These are phyloP conservation scores for Drosophila bocqueti DNA, from an alignment of 1,140 invertebrate species.

Conservation along the genomic window DNA sequence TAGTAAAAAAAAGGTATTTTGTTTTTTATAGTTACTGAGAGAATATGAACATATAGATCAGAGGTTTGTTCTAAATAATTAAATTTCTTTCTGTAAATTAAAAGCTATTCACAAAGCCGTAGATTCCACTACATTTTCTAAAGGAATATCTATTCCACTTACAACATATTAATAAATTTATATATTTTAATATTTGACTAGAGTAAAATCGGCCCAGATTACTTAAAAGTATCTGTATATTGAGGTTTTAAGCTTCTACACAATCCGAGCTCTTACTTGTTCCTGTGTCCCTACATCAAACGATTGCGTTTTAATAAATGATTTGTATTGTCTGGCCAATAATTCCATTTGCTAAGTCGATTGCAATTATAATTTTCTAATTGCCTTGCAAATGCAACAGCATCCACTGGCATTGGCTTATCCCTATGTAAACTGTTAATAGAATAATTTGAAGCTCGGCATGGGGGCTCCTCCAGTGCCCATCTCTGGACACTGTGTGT, in stretches of 20 bases:
- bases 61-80: background rate
- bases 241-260: background rate
- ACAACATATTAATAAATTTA: background rate
- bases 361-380: constrained; percentile 13
- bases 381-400: constrained; percentile 4
- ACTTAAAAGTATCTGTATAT: background rate
- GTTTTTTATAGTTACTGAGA: background rate
- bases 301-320: background rate
- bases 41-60: background rate
- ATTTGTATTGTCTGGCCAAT: constrained; percentile 7
- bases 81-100: background rate
- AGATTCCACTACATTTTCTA: too few relatives aligned
- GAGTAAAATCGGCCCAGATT: background rate
- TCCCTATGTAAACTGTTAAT: constrained; percentile 37
- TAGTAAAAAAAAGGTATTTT: background rate
- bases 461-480: background rate
- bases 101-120: background rate
- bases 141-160: background rate
- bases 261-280: background rate
- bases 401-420: constrained; percentile 9
- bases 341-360: constrained; percentile 1
- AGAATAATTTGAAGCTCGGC: constrained; percentile 44
- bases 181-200: background rate
- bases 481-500: background rate
- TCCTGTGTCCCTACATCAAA: background rate